Conservation (phyloP, 1,140 invertebrate genomes). For the Lamellibrachia luymesi region DNA sequence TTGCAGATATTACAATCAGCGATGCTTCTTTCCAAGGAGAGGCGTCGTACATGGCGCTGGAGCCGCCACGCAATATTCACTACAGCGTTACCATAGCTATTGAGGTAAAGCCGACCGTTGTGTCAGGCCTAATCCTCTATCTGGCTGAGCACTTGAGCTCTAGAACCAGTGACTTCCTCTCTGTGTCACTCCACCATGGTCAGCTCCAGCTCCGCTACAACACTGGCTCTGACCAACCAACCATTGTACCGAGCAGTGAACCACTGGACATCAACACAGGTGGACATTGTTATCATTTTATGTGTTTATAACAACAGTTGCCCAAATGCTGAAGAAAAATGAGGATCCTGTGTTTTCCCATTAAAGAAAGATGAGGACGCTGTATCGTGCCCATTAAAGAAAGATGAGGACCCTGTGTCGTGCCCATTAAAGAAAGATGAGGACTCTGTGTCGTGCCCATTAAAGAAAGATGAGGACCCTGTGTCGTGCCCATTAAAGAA, state of each 20-base stretch:
- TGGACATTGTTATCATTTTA: background rate
- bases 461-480: no score
- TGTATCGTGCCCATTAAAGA: no score
- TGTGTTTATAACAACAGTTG: background rate
- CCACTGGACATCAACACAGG: background rate
- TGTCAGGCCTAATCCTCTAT: constrained; percentile 19
- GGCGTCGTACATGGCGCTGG: constrained; percentile 18
- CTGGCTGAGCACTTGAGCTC: constrained; percentile 16
- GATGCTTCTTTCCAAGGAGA: constrained; percentile 21
- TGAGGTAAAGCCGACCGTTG: constrained; percentile 11
- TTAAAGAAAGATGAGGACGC: no score
- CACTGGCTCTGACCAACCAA: constrained; percentile 7
- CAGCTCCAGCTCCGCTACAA: constrained; percentile 22
- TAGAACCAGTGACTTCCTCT: constrained; percentile 22
- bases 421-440: no score
- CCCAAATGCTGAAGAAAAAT: background rate
- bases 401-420: no score
- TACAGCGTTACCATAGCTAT: background rate
- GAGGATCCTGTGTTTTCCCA: no score
- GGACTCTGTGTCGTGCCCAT: no score
- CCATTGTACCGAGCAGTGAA: constrained; percentile 11
- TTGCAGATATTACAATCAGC: constrained; percentile 17
- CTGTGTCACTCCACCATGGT: constrained; percentile 5
- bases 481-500: no score
- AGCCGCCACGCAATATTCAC: constrained; percentile 12